Conservation (phyloP, 2,797 vertebrate genomes). For the Cygnus olor region DNA sequence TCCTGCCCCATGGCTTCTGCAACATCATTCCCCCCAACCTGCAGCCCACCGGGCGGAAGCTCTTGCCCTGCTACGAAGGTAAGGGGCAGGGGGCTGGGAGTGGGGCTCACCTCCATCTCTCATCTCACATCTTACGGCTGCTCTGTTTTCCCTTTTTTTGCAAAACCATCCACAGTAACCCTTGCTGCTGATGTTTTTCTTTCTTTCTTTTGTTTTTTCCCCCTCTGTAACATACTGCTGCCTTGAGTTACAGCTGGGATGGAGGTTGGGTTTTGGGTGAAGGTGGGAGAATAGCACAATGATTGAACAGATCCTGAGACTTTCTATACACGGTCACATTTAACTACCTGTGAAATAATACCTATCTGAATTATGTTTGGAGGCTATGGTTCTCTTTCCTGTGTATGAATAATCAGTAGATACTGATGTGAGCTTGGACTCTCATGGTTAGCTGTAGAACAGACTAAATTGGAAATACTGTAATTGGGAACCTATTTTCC, state of each 20-base stretch:
- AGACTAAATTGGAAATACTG: not conserved
- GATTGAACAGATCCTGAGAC: not conserved
- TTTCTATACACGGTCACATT: not conserved
- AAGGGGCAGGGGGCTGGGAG: not conserved
- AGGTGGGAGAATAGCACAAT: not conserved
- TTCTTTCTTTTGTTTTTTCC: not conserved
- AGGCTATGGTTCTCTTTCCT: not conserved
- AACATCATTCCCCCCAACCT: slow-evolving; percentile 91
- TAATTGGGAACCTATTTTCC: not conserved
- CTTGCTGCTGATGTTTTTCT: not conserved
- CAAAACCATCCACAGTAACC: not conserved
- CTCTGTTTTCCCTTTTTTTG: not conserved
- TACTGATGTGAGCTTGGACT: not conserved
- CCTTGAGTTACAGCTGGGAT: not conserved
- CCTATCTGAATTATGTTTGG: not conserved
- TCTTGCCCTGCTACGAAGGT: slow-evolving; percentile 99
- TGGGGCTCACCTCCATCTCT: not conserved
- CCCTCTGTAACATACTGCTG: not conserved
- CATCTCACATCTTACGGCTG: not conserved
- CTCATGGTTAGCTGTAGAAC: not conserved
- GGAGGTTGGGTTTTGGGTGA: not conserved
- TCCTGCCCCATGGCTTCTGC: slow-evolving; percentile 96
- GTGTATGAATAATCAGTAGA: not conserved
- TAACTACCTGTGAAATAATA: not conserved
- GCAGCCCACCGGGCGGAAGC: slow-evolving; percentile 83